Evolutionary conservation across 2,888 invertebrate genomes (phyloP), one percentile per base, ranked within the genome.

Genomic region (Athripsodes cinereus): DNA sequence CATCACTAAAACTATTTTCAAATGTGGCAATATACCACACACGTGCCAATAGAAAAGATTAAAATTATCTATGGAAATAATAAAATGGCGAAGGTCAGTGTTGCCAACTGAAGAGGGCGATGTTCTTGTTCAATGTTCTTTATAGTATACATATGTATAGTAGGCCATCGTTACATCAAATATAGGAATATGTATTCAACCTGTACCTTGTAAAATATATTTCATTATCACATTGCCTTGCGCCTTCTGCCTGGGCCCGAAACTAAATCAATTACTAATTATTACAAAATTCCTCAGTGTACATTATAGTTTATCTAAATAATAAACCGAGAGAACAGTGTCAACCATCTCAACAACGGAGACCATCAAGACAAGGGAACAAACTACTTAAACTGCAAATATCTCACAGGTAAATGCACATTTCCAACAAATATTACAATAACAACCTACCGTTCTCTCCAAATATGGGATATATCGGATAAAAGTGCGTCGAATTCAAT

Each of bases 81-180:
- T 40, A n/a, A n/a, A 40, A 13, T 40, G 40, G 40, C 13, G 16
- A 40, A 13, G 2, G 13, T 13, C 40, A 40, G 16, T 13, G 16
- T 8, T 40, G 16, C 40, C 40, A 40, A 40, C 16, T 5, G 5
- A 40, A 40, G 13, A 13, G 13, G 40, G 13, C 3, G 3, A 40
- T 8, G 13, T 40, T 40, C 40, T 40, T 13, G 40, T 40, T 40
- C 40, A 16, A n/a, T 40, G 5, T 40, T 40, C 40, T 40, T 13
- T 40, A 13, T 26, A 26, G 40, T 40, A 16, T 40, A 13, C 13
- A 16, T 13, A 40, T 40, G 13, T 40, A 40, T 13, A 40, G 40
- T 78, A 78, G 78, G 78, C 78, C 78, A 78, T 60, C 56, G 56
- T 78, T 78, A 78, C 78, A 78, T 78, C 77, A 76, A 78, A 78